phyloP scores from a whole-genome alignment of 2,888 invertebrate species.

The Plutella xylostella region DNA sequence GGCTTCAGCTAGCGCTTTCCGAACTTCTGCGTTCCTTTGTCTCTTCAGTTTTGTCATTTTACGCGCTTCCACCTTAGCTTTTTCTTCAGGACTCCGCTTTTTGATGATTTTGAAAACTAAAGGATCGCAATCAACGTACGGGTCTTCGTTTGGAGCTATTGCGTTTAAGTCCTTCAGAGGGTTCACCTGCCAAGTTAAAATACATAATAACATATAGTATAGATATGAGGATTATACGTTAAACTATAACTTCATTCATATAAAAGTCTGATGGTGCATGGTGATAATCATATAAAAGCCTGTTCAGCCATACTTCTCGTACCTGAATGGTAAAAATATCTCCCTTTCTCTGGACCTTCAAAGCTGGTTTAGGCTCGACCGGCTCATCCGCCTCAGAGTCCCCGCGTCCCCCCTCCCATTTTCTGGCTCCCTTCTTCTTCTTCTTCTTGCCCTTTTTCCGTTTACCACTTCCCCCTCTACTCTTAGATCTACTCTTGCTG shows the following conservation, averaged over 20 bases:
- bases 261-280: too few species aligned
- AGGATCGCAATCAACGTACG: conserved; percentile 76
- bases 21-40: conserved; percentile 62
- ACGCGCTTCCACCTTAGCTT: conserved; percentile 65
- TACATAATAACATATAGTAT: too few species aligned
- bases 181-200: conserved; percentile 52
- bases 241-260: too few species aligned
- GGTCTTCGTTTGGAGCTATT: conserved; percentile 71
- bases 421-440: conserved; percentile 41
- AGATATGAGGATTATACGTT: too few species aligned
- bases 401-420: conserved; percentile 34
- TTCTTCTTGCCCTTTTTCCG: conserved; percentile 42
- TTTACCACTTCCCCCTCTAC: conserved; percentile 35
- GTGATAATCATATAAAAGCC: too few species aligned
- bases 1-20: conserved; percentile 56
- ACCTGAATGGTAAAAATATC: conserved; percentile 74
- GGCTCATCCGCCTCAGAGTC: conserved; percentile 58
- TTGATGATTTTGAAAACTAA: conserved; percentile 76
- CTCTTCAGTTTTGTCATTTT: conserved; percentile 67
- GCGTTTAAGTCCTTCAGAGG: conserved; percentile 73
- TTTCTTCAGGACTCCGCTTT: conserved; percentile 65
- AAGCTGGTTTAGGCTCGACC: conserved; percentile 71
- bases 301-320: too few species aligned
- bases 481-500: too few species aligned
- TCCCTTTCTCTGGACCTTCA: conserved; percentile 74